Evolutionary conservation across 2,888 invertebrate species (phyloP).

Genomic region (Dryocosmus kuriphilus): DNA sequence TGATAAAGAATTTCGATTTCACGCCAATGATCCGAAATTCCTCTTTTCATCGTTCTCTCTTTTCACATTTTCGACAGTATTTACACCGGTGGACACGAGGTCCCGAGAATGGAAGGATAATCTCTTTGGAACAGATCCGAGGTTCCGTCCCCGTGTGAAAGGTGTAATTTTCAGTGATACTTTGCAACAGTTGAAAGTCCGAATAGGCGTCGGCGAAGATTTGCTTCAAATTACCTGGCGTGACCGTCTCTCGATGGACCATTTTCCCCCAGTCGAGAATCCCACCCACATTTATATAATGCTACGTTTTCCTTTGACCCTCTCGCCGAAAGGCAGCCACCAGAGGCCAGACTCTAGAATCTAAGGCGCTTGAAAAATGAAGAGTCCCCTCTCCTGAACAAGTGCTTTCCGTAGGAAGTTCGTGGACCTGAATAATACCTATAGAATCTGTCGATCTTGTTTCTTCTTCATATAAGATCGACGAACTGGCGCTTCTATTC

Average conservation of each 20-base stretch:
- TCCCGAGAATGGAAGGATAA: not conserved
- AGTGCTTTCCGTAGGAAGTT: conserved; percentile 37
- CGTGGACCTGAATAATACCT: conserved; percentile 36
- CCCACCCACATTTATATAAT: conserved; percentile 29
- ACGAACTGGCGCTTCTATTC: conserved; percentile 10
- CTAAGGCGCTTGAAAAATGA: not conserved
- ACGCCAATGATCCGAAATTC: not conserved
- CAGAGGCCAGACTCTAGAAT: not conserved
- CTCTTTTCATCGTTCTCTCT: not conserved
- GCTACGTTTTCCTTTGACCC: conserved; percentile 45
- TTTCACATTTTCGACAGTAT: not conserved
- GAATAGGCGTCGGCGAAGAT: conserved; percentile 34
- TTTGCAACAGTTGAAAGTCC: conserved; percentile 35
- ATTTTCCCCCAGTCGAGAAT: conserved; percentile 14
- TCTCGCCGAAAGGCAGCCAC: conserved; percentile 42
- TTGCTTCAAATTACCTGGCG: conserved; percentile 40
- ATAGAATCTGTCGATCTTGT: conserved; percentile 22
- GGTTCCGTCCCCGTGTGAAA: conserved; percentile 34
- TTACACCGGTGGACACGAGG: not conserved
- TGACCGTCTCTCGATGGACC: conserved; percentile 18
- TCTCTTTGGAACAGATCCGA: not conserved
- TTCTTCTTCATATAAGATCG: conserved; percentile 19
- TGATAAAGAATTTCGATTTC: not conserved
- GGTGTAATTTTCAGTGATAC: conserved; percentile 50
- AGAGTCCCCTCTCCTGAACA: conserved; percentile 16